These are phyloP conservation scores for Dicrurus megarhynchus DNA, from an alignment of 2,113 vertebrate species.

Conservation along the genomic window DNA sequence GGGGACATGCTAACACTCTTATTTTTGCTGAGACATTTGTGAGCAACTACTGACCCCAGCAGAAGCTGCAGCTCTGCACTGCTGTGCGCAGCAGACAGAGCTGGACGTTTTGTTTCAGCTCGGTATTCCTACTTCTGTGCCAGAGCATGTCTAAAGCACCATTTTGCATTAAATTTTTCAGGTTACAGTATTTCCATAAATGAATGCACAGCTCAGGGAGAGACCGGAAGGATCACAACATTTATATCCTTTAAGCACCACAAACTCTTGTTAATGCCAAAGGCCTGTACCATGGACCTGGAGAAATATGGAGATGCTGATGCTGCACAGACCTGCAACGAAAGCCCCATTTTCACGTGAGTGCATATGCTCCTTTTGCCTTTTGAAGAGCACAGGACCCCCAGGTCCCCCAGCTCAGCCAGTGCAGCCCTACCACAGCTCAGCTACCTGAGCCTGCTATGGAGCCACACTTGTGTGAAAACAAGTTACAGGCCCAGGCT, in stretches of 20 bases:
- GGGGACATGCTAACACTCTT: background rate
- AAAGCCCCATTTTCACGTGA: background rate
- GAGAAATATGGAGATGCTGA: background rate
- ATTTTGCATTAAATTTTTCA: background rate
- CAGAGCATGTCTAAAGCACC: background rate
- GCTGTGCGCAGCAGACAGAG: background rate
- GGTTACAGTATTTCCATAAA: background rate
- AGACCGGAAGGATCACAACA: background rate
- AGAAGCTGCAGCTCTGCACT: background rate
- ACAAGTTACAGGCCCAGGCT: background rate
- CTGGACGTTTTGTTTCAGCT: background rate
- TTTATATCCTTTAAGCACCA: background rate
- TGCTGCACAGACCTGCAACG: background rate
- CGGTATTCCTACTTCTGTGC: background rate
- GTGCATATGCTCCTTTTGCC: background rate
- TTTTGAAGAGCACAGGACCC: background rate
- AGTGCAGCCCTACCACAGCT: background rate
- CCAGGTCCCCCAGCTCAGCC: background rate
- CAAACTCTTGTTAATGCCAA: background rate
- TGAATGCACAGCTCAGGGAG: background rate
- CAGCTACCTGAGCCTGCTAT: background rate
- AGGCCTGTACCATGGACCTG: background rate
- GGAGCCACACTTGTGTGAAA: background rate
- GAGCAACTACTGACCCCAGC: background rate
- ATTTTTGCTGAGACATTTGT: background rate